Conservation (phyloP, 2,888 invertebrate genomes). For the Tetramorium bicarinatum region DNA sequence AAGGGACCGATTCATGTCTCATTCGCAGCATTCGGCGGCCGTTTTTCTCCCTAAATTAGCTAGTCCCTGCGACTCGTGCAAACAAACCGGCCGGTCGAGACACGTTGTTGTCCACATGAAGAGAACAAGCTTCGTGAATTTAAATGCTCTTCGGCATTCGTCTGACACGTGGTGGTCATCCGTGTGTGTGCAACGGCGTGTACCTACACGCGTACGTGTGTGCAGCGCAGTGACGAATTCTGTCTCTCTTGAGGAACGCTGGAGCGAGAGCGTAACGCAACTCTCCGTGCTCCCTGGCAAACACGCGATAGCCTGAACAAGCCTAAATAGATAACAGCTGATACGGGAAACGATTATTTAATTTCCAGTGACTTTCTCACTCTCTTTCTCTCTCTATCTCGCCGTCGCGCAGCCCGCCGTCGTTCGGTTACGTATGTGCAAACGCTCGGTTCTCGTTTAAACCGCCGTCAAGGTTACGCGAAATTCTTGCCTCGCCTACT, state of each 20-base stretch:
- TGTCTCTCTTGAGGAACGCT: conserved; percentile 65
- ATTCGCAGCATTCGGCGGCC: background rate
- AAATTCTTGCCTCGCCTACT: conserved; percentile 43
- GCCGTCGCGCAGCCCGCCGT: background rate
- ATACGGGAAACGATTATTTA: conserved; percentile 79
- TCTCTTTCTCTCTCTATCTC: background rate
- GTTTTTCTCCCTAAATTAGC: conserved; percentile 34
- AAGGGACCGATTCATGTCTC: conserved; percentile 16
- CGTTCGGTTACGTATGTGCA: conserved; percentile 35
- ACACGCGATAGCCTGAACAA: conserved; percentile 79
- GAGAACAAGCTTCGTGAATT: conserved; percentile 43
- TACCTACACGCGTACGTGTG: background rate
- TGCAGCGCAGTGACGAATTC: conserved; percentile 37
- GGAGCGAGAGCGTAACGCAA: conserved; percentile 48
- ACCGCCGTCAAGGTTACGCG: conserved; percentile 57
- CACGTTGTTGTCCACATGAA: conserved; percentile 33
- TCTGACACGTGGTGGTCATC: conserved; percentile 27
- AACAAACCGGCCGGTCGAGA: background rate
- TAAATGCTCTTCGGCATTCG: conserved; percentile 36
- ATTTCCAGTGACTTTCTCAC: conserved; percentile 67
- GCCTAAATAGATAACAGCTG: conserved; percentile 81
- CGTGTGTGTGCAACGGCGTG: background rate
- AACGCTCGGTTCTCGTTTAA: conserved; percentile 49
- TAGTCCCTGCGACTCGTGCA: conserved; percentile 27
- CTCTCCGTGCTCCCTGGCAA: conserved; percentile 71